These are phyloP conservation scores for Pseudomyrmex dendroicus DNA, from an alignment of 1,140 invertebrate species.

Conservation along the genomic window DNA sequence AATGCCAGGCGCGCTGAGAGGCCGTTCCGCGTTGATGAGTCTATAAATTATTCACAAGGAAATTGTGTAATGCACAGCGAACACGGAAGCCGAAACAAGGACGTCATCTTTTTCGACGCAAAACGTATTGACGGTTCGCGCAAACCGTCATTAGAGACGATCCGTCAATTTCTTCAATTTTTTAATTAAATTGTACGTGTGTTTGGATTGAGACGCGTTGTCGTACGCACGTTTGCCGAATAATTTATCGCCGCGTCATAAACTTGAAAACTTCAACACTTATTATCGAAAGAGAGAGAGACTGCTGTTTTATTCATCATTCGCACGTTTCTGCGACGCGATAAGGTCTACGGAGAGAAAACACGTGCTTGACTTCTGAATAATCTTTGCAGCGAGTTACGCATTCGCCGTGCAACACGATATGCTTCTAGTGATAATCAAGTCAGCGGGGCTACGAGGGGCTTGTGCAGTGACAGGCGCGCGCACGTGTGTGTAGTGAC, in stretches of 20 bases:
- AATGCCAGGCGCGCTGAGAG: constrained; percentile 7
- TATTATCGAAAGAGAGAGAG: not conserved
- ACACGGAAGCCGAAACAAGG: constrained; percentile 33
- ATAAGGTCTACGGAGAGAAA: not conserved
- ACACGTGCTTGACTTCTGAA: not conserved
- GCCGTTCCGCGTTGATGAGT: constrained; percentile 26
- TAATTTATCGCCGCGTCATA: not conserved
- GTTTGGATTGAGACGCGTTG: no score
- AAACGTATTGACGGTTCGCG: constrained; percentile 5
- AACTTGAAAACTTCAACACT: not conserved
- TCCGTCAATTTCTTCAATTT: no score
- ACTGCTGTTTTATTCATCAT: not conserved
- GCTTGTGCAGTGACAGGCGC: constrained; percentile 72
- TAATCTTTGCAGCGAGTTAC: not conserved
- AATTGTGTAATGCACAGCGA: constrained; percentile 68
- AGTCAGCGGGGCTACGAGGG: constrained; percentile 67
- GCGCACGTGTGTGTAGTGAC: constrained; percentile 32
- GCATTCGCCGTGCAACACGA: constrained; percentile 26
- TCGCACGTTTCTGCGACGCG: not conserved
- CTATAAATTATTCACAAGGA: constrained; percentile 63
- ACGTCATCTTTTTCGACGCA: not conserved
- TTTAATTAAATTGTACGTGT: no score
- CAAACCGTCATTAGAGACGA: no score
- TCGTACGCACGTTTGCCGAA: not conserved
- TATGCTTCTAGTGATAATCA: constrained; percentile 36